Evolutionary conservation across 1,140 invertebrate genomes (phyloP).

Genomic region (Mactra quadrangularis): DNA sequence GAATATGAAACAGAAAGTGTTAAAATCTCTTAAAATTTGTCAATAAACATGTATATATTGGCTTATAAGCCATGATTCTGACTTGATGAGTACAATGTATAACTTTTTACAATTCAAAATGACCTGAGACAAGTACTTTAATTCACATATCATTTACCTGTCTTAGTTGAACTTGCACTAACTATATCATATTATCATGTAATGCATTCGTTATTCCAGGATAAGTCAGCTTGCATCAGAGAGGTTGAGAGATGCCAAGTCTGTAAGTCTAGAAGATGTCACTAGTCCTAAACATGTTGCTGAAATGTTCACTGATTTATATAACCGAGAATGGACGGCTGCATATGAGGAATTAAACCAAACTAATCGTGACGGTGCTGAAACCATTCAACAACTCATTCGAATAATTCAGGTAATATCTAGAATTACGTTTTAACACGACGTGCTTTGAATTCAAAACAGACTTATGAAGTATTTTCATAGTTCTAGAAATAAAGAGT

Average conservation of each 20-base stretch:
- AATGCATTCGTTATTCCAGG: no score
- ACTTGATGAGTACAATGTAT: no score
- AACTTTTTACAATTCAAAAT: no score
- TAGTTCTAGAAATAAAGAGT: no score
- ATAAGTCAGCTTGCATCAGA: conserved; percentile 50
- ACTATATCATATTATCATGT: no score
- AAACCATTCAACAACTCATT: conserved; percentile 49
- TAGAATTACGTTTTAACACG: background rate
- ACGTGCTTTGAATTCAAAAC: background rate
- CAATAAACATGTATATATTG: no score
- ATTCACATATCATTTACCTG: no score
- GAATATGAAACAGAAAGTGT: no score
- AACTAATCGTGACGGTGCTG: conserved; percentile 18
- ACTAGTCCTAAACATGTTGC: conserved; percentile 37
- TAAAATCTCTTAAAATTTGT: no score
- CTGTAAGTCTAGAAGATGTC: conserved; percentile 19
- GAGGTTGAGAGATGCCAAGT: conserved; percentile 17
- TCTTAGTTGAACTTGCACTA: no score
- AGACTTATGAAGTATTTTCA: background rate
- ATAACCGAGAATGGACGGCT: conserved; percentile 49
- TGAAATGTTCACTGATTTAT: conserved; percentile 45
- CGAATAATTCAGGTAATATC: conserved; percentile 44
- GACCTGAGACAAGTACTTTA: no score
- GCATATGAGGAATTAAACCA: conserved; percentile 45
- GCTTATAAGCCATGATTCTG: no score